Percentiles rank a stretch among this genome's conserved stretches.
phyloP scores from a whole-genome alignment of 2,113 vertebrate genomes.

The Puntigrus tetrazona region DNA sequence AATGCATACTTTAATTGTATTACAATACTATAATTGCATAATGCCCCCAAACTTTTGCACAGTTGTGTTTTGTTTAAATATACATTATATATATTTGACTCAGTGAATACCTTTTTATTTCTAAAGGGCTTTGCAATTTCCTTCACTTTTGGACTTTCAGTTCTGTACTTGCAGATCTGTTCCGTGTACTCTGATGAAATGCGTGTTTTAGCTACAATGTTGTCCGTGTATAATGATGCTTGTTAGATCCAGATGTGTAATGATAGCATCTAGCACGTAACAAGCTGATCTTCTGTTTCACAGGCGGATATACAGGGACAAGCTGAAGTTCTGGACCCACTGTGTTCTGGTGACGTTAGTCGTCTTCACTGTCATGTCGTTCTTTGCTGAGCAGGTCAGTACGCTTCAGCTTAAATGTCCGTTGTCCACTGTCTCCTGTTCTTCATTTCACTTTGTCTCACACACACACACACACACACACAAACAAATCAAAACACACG shows the following conservation, averaged over 20 bases:
- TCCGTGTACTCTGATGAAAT: not conserved
- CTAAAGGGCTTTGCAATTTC: too few relatives aligned
- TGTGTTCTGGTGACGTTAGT: conserved; percentile 92
- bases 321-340: conserved; percentile 98
- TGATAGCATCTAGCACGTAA: not conserved
- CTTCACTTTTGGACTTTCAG: too few relatives aligned
- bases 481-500: not conserved
- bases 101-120: too few relatives aligned
- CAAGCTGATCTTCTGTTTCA: conserved; percentile 15
- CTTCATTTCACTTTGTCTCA: not conserved
- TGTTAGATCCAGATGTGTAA: not conserved
- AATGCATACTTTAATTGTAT: too few relatives aligned
- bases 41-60: too few relatives aligned
- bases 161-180: not conserved
- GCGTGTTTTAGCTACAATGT: not conserved
- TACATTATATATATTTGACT: too few relatives aligned
- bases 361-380: conserved; percentile 93
- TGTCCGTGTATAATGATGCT: not conserved
- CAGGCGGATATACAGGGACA: conserved; percentile 94
- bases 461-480: not conserved
- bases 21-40: too few relatives aligned
- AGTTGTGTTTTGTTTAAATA: too few relatives aligned
- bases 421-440: not conserved
- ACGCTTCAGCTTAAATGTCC: not conserved
- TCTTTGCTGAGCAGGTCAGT: conserved; percentile 97